These are phyloP conservation scores for Lamprotornis superbus DNA, from an alignment of 2,113 vertebrate species.

Conservation along the genomic window DNA sequence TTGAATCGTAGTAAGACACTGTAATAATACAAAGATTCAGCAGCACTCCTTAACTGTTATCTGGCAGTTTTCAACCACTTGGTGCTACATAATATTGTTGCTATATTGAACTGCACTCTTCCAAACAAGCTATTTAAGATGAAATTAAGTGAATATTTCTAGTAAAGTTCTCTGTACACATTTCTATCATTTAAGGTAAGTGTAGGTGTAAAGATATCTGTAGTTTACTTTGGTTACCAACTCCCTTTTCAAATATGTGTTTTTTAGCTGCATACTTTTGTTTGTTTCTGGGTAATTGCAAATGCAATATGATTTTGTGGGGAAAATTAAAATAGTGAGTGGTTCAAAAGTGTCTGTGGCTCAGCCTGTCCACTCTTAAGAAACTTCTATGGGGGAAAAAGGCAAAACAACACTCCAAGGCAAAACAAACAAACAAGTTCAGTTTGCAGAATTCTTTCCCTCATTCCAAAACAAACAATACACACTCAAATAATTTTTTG, in stretches of 20 bases:
- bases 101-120: background rate
- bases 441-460: background rate
- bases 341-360: background rate
- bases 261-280: background rate
- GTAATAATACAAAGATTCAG: background rate
- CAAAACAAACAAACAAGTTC: background rate
- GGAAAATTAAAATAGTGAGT: background rate
- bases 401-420: background rate
- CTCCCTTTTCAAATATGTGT: background rate
- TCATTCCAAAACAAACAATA: background rate
- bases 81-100: background rate
- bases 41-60: background rate
- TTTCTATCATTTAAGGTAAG: background rate
- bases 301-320: background rate
- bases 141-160: background rate
- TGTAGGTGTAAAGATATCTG: background rate
- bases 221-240: background rate
- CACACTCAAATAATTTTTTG: background rate
- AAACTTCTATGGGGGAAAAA: background rate
- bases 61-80: background rate
- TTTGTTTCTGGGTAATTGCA: background rate
- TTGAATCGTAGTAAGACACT: background rate
- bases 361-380: background rate
- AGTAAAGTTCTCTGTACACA: background rate
- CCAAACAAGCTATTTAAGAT: background rate